Conservation (phyloP, 2,113 vertebrate genomes). For the Donacobius atricapilla region DNA sequence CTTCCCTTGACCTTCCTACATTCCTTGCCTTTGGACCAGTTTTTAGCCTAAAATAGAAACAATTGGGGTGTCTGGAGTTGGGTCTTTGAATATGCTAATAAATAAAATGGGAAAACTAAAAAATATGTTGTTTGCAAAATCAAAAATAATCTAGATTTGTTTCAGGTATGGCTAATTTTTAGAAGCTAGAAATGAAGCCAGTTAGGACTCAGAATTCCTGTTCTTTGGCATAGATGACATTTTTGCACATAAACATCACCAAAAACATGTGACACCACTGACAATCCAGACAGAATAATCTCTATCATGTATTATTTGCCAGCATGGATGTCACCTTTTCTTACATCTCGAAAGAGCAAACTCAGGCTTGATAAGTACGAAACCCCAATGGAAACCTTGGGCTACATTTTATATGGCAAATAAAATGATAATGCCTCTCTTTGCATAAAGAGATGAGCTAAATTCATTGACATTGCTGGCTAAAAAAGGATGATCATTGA, state of each 20-base stretch:
- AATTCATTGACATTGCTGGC: not conserved
- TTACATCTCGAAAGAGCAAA: not conserved
- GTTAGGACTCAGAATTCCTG: not conserved
- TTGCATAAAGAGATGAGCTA: not conserved
- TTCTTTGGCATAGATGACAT: not conserved
- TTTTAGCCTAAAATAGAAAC: not conserved
- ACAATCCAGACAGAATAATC: not conserved
- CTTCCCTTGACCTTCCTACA: not conserved
- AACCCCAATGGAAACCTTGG: not conserved
- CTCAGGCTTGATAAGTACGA: not conserved
- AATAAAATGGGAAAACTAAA: not conserved
- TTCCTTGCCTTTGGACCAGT: not conserved
- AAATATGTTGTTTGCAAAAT: not conserved
- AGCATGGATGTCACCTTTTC: not conserved
- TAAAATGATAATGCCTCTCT: not conserved
- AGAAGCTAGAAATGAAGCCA: not conserved
- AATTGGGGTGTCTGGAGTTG: accelerated
- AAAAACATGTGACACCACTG: not conserved
- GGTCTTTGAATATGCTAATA: not conserved
- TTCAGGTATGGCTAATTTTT: not conserved
- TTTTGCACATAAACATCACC: not conserved
- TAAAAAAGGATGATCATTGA: not conserved
- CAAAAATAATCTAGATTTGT: not conserved
- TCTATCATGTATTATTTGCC: not conserved
- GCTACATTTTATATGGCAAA: not conserved